Conservation (phyloP, 2,888 invertebrate genomes). For the Ormyrus nitidulus region DNA sequence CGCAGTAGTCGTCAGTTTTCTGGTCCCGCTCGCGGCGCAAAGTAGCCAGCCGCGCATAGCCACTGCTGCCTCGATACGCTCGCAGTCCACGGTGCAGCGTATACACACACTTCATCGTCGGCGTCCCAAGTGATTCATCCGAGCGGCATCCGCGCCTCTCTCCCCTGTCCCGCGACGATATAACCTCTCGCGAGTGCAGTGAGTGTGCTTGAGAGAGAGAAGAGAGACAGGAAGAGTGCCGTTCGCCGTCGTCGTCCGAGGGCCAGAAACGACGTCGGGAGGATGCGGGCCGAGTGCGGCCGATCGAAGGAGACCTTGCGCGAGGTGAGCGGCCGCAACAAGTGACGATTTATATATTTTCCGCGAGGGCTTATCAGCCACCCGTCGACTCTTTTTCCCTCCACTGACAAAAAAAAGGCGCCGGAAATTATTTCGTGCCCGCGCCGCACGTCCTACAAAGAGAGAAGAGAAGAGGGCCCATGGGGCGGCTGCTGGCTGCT, state of each 20-base stretch:
- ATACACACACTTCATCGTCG: neutral
- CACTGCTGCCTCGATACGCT: no score
- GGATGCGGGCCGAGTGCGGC: neutral
- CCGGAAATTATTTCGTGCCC: no score
- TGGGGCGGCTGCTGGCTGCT: neutral
- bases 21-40: no score
- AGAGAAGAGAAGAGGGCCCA: neutral
- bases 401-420: neutral
- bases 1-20: no score
- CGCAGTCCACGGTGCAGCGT: no score
- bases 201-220: neutral
- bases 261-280: neutral
- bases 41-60: no score
- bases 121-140: conserved; percentile 30
- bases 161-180: neutral
- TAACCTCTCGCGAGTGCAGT: conserved; percentile 1
- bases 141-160: conserved; percentile 23
- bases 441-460: neutral
- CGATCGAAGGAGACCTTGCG: conserved; percentile 8
- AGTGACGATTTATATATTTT: neutral
- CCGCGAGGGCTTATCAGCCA: neutral
- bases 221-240: conserved; percentile 5
- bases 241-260: conserved; percentile 1
- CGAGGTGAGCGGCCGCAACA: neutral
- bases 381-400: neutral